Base-by-base conservation (phyloP, 2,888 invertebrate species). In the Trachelus iudaicus region DNA sequence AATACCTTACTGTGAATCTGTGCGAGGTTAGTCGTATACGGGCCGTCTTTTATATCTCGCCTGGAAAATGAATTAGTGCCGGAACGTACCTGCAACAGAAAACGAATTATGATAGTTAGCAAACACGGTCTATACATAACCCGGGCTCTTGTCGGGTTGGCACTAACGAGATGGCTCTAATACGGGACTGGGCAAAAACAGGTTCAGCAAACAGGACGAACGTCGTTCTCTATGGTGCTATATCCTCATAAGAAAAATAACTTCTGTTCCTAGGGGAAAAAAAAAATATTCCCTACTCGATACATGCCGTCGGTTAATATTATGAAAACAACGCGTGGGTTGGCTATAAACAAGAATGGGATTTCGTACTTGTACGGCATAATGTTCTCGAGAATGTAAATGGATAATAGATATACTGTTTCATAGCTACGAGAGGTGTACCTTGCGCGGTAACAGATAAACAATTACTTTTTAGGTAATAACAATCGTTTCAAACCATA, bases 41-140 rank as follows among this genome's bases (percentile, higher is more conserved):
- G 23, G 23, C 23, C 56, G 56, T 9, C 56, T 6, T 56, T 56
- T 23, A 23, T 56, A 56, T 56, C 56, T 56, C 23, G 23, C 56
- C 56, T 56, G 56, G 56, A 23, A 56, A 56, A 23, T 56, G 56
- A 56, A 56, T 56, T 56, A 56, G 56, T 56, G 56, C 23, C 56
- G 35, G 35, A 35, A 76, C 76, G 73, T 76, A 76, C 76, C 76
- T 76, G 76, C 15, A 76, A 76, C 76, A 76, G 76, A 76, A 56
- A 40, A 76, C 68, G 73, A 33, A 56, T 56, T 56, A 56, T 56
- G 56, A 23, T 56, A 56, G 56, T 56, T 56, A 56, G 56, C 56
- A 56, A 56, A 56, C 56, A 56, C 2, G 56, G 56, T 56, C 56
- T 56, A 56, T 56, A 56, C 56, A 56, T 56, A 56, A 56, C 56